phyloP scores from a whole-genome alignment of 1,140 invertebrate genomes.

The Drosophila truncata region DNA sequence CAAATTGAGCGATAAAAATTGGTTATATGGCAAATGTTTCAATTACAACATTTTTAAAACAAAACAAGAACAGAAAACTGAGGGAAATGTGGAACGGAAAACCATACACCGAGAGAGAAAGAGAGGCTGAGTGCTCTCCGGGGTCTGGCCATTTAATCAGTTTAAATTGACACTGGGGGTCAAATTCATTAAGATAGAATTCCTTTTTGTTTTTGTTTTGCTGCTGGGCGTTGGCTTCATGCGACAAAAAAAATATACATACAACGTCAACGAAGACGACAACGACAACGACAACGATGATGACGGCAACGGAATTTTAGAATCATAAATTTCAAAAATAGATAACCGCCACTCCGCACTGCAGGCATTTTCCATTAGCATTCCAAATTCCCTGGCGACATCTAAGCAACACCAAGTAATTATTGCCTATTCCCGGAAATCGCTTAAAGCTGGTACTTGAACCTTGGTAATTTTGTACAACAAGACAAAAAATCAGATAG shows the following conservation, averaged over 20 bases:
- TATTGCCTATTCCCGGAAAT: conserved; percentile 50
- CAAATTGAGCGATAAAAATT: conserved; percentile 63
- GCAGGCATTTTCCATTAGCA: conserved; percentile 65
- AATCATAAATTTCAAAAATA: conserved; percentile 70
- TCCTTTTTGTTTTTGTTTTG: conserved; percentile 73
- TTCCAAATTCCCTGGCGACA: conserved; percentile 1
- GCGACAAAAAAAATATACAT: conserved; percentile 12
- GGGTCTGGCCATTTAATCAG: conserved; percentile 78
- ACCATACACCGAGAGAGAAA: not conserved
- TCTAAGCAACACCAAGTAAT: conserved; percentile 36
- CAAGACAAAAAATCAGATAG: conserved; percentile 33
- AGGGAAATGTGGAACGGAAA: conserved; percentile 13
- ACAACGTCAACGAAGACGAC: conserved; percentile 19
- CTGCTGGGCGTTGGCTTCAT: conserved; percentile 61
- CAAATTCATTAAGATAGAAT: conserved; percentile 84
- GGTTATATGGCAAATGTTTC: conserved; percentile 58
- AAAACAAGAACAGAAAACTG: not conserved
- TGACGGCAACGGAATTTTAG: conserved; percentile 39
- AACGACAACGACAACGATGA: not conserved
- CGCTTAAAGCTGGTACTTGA: conserved; percentile 21
- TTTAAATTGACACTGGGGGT: conserved; percentile 84
- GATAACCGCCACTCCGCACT: conserved; percentile 38
- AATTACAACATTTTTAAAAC: conserved; percentile 51
- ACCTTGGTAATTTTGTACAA: conserved; percentile 5
- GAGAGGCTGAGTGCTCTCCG: conserved; percentile 26